phyloP scores from a whole-genome alignment of 2,888 invertebrate genomes.

The Ctenicera cuprea region DNA sequence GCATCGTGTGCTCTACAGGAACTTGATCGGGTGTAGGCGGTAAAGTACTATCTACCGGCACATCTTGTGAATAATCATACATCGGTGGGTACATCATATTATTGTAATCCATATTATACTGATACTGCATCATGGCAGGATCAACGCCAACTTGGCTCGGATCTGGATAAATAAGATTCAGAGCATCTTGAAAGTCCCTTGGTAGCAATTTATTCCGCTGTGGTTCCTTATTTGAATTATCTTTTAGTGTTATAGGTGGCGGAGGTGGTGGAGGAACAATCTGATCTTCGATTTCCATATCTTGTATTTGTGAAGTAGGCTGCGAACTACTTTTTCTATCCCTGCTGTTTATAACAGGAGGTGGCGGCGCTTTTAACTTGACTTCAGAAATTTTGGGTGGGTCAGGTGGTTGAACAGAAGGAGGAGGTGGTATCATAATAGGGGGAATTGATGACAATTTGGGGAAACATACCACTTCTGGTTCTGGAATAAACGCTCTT shows the following conservation, averaged over 20 bases:
- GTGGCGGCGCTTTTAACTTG: constrained; percentile 63
- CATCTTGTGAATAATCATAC: constrained; percentile 65
- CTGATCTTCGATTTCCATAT: constrained; percentile 53
- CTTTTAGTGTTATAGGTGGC: constrained; percentile 37
- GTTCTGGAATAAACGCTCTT: constrained; percentile 70
- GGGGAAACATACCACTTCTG: constrained; percentile 71
- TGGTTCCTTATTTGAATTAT: neutral
- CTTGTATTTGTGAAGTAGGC: constrained; percentile 33
- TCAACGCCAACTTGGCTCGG: constrained; percentile 59
- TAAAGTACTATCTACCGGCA: constrained; percentile 48
- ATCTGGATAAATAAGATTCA: constrained; percentile 80
- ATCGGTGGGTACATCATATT: constrained; percentile 64
- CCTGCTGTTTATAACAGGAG: constrained; percentile 64
- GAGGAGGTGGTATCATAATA: constrained; percentile 63
- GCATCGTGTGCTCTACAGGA: constrained; percentile 67
- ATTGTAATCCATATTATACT: constrained; percentile 63
- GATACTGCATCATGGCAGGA: constrained; percentile 63
- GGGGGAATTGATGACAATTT: constrained; percentile 69
- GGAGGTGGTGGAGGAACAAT: constrained; percentile 52
- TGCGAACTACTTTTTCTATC: constrained; percentile 20
- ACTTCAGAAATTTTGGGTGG: constrained; percentile 60
- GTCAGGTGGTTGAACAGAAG: constrained; percentile 59
- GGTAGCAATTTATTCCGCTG: constrained; percentile 64
- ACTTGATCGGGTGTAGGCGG: constrained; percentile 56
- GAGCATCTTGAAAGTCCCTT: constrained; percentile 79